A percentile compares a stretch with the other conserved stretches of the same genome.
These are phyloP conservation scores for Phortica okadai DNA, from an alignment of 2,888 invertebrate species.

Conservation along the genomic window DNA sequence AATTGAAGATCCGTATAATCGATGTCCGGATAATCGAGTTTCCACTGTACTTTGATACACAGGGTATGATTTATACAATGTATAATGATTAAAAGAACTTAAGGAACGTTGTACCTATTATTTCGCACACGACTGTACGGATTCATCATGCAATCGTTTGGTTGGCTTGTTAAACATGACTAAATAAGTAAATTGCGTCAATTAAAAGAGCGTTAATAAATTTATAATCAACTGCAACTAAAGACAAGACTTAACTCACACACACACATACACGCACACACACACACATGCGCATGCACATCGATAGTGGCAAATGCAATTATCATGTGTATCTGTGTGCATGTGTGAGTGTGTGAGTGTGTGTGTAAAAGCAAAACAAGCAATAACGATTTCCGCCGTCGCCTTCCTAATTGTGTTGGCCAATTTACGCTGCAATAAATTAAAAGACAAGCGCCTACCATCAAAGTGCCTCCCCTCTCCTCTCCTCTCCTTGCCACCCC, in stretches of 20 bases:
- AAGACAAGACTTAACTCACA: neutral
- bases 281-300: neutral
- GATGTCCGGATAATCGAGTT: no score
- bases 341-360: neutral
- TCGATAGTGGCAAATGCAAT: neutral
- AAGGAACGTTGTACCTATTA: no score
- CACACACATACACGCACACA: no score
- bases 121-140: no score
- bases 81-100: no score
- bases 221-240: conserved; percentile 10
- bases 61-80: no score
- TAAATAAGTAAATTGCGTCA: neutral
- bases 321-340: neutral
- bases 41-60: no score
- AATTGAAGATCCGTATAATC: no score
- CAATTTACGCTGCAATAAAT: conserved; percentile 70
- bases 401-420: conserved; percentile 69
- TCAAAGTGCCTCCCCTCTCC: conserved; percentile 24
- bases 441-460: conserved; percentile 57
- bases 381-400: conserved; percentile 55
- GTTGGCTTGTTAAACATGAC: neutral
- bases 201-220: conserved; percentile 13
- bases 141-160: neutral
- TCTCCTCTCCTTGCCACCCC: neutral
- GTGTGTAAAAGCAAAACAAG: neutral